Evolutionary conservation across 2,797 vertebrate genomes (phyloP).

Genomic region (Bothrops alternatus): DNA sequence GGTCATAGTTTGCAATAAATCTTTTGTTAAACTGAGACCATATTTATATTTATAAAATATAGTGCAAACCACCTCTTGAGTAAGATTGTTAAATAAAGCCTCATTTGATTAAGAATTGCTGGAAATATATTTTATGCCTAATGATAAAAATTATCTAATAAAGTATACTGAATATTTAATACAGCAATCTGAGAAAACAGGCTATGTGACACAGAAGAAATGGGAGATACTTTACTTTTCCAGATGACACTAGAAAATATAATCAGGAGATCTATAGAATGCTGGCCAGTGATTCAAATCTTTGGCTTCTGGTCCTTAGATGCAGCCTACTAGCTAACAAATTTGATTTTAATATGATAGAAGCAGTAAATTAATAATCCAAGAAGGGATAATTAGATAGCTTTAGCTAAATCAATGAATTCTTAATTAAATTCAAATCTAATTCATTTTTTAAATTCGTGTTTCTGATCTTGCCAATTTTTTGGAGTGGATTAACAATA

Average conservation of each 20-base stretch:
- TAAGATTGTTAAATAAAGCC: not conserved
- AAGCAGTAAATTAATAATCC: not conserved
- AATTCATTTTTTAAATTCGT: not conserved
- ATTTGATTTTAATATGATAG: not conserved
- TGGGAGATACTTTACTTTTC: not conserved
- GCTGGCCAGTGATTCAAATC: not conserved
- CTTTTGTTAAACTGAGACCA: not conserved
- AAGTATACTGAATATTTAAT: conserved; percentile 13
- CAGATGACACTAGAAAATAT: not conserved
- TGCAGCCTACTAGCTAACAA: not conserved
- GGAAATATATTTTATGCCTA: not conserved
- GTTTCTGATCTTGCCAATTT: not conserved
- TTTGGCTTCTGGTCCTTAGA: not conserved
- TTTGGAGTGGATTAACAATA: not conserved
- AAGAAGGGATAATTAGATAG: not conserved
- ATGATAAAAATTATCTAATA: not conserved
- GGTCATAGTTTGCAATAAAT: not conserved
- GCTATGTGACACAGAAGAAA: not conserved
- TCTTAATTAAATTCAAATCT: not conserved
- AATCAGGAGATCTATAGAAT: not conserved
- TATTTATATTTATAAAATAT: not conserved
- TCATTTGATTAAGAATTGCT: conserved; percentile 2
- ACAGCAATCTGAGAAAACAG: not conserved
- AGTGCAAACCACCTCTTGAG: not conserved
- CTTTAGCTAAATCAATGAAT: not conserved